Evolutionary conservation across 2,888 invertebrate species (phyloP), one percentile per base, ranked within the genome.

Genomic region (Marronus borbonicus): DNA sequence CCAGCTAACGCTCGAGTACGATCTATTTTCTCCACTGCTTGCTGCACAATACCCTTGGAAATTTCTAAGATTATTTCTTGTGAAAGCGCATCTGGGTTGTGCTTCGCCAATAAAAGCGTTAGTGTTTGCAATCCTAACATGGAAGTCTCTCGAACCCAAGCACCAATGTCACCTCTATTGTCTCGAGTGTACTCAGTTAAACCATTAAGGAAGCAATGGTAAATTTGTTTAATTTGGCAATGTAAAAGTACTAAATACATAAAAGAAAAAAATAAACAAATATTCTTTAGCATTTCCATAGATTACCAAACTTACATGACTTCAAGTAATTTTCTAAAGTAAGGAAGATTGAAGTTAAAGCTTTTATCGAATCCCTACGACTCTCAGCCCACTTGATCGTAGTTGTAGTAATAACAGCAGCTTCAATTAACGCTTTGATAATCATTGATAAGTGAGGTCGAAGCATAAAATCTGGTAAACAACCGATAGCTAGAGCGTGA

Each of bases 11-110:
- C 95, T 78, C 98, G 90, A 0, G 97, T 97, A 74, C 97, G 91
- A 88, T 98, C 98, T 68, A 98, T 98, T 88, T 97, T 96, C 89
- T 98, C 98, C 0, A 97, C 96, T 14, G 96, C 94, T 87, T 98
- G 98, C 84, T 98, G 97, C 55, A 95, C 93, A 72, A 98, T 91
- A 20, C 93, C 93, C 50, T 93, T 90, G 85, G 96, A 91, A 1
- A 95, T 89, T 76, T 91, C 89, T 24, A 88, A 87, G 70, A 95
- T 89, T 28, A 93, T 87, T 14, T 88, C 87, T 0, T 89, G 85
- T 0, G 89, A 88, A 62, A 93, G 87, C 75, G 91, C 81, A 0
- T 88, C 85, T 0, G 90, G 90, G 3, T 90, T 89, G 66, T 89
- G 88, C 5, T 87, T 84, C 0, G 90, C 89, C 78, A 91, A 89